phyloP scores from a whole-genome alignment of 37 sponge, comb jelly and placozoan genomes.

The Beroe ovata region DNA sequence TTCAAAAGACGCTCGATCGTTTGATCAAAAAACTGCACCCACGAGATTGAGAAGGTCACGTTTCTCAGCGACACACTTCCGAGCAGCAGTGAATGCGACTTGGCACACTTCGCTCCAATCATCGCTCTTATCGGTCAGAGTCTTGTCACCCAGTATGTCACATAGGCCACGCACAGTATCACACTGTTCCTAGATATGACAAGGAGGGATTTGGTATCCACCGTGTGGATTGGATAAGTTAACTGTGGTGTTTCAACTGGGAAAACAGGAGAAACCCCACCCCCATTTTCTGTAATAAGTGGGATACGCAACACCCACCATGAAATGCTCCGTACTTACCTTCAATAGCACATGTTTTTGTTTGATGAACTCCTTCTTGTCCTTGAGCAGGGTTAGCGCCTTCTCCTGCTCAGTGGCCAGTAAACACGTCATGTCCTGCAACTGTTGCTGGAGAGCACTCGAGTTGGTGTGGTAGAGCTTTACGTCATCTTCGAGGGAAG shows the following conservation, averaged over 20 bases:
- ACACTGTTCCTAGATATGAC: conserved; percentile 27
- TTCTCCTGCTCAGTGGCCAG: conserved; percentile 55
- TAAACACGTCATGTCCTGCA: conserved; percentile 25
- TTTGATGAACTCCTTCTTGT: conserved; percentile 57
- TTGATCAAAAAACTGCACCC: background rate
- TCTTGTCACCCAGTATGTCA: conserved; percentile 1
- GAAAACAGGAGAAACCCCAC: too few species aligned
- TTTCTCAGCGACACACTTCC: background rate
- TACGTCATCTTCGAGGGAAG: background rate
- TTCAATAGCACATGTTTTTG: conserved; percentile 27
- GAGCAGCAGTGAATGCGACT: background rate
- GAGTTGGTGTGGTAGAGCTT: background rate
- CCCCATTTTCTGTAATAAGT: too few species aligned
- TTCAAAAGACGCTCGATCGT: too few species aligned
- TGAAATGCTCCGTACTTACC: too few species aligned
- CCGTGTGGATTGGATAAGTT: too few species aligned
- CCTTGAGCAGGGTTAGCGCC: conserved; percentile 37
- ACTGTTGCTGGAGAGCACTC: conserved; percentile 18
- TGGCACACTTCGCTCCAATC: conserved; percentile 13
- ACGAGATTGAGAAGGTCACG: background rate
- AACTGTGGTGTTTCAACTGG: too few species aligned
- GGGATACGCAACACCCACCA: too few species aligned
- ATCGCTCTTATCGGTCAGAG: too few species aligned
- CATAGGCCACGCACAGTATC: conserved; percentile 13
- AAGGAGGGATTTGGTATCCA: too few species aligned